A percentile compares a stretch with the other conserved stretches of the same genome.
phyloP scores from a whole-genome alignment of 2,113 vertebrate genomes.

The Sinocyclocheilus grahami region DNA sequence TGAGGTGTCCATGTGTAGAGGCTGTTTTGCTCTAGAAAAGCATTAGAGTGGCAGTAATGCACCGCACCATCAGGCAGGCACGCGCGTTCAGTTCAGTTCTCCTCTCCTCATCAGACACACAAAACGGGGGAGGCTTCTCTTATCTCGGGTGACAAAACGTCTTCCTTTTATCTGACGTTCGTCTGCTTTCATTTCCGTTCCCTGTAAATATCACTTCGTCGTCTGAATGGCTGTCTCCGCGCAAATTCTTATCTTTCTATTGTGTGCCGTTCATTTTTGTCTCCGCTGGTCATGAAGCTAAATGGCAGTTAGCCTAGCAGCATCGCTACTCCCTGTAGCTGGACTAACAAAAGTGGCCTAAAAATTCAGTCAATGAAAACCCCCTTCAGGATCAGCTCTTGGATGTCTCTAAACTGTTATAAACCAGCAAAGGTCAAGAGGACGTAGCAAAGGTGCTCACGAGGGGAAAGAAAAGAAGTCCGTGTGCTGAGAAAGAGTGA shows the following conservation, averaged over 20 bases:
- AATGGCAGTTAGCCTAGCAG: constrained; percentile 43
- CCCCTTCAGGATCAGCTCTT: constrained; percentile 10
- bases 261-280: constrained; percentile 27
- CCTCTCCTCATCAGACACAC: neutral
- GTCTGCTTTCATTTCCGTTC: constrained; percentile 28
- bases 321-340: constrained; percentile 28
- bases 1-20: neutral
- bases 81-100: constrained; percentile 20
- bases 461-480: neutral
- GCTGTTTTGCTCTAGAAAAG: constrained; percentile 3
- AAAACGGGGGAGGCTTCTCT: constrained; percentile 16
- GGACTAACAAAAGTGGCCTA: constrained; percentile 29
- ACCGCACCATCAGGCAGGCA: constrained; percentile 17
- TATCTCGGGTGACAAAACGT: constrained; percentile 12
- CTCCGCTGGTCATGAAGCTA: constrained; percentile 39
- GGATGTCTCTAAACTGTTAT: constrained; percentile 19
- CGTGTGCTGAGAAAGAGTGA: neutral
- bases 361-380: neutral
- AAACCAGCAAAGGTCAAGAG: neutral
- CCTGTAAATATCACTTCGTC: neutral
- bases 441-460: constrained; percentile 4
- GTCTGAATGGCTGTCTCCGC: constrained; percentile 13
- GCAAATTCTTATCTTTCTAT: neutral
- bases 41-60: constrained; percentile 30
- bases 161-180: neutral